A percentile compares a stretch with the other conserved stretches of the same genome.
These are phyloP conservation scores for Spheniscus mendiculus DNA, from an alignment of 2,113 vertebrate species.

Conservation along the genomic window DNA sequence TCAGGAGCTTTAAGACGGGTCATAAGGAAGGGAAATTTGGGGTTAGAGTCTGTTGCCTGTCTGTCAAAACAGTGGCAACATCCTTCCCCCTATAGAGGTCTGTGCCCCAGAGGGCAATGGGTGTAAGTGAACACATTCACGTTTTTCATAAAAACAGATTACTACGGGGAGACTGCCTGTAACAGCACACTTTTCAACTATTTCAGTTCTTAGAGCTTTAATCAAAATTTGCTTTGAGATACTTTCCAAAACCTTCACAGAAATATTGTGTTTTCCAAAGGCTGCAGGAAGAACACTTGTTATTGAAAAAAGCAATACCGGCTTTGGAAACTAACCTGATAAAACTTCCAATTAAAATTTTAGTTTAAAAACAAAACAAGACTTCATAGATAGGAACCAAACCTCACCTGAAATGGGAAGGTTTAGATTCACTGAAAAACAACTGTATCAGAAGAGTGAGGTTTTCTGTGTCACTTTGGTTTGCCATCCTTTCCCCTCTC, in stretches of 20 bases:
- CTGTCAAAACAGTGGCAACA: not conserved
- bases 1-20: not conserved
- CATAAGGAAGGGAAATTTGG: not conserved
- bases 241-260: not conserved
- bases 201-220: not conserved
- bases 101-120: not conserved
- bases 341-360: not conserved
- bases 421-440: not conserved
- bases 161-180: not conserved
- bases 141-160: not conserved
- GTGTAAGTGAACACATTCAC: not conserved
- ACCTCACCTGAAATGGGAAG: not conserved
- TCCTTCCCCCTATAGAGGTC: not conserved
- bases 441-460: not conserved
- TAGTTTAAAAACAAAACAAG: not conserved
- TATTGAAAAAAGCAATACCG: not conserved
- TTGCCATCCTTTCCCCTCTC: not conserved
- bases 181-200: not conserved
- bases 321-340: not conserved
- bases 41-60: not conserved
- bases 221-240: constrained; percentile 16
- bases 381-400: not conserved
- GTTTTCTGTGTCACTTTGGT: fast-evolving
- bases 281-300: not conserved
- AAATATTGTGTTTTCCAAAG: constrained; percentile 13